Evolutionary conservation across 2,888 invertebrate genomes (phyloP).

Genomic region (Lamellibrachia satsuma): DNA sequence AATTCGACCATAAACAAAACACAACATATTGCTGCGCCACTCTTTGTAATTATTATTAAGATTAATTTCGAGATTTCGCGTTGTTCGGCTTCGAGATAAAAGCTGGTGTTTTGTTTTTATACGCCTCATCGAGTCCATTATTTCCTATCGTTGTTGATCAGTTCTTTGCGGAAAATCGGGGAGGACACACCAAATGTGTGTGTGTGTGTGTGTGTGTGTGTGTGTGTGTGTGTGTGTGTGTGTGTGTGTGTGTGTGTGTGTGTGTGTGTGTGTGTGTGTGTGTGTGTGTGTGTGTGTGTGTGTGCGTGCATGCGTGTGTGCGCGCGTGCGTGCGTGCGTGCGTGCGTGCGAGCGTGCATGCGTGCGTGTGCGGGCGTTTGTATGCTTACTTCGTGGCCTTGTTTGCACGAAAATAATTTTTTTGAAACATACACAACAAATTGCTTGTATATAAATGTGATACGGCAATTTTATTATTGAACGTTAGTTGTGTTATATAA

Average conservation of each 20-base stretch:
- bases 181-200: neutral
- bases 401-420: neutral
- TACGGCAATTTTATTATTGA: no score
- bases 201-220: neutral
- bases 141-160: neutral
- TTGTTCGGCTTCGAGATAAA: neutral
- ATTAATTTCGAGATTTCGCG: constrained; percentile 17
- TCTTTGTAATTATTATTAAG: neutral
- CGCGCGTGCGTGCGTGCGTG: no score
- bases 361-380: no score
- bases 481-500: no score
- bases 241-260: neutral
- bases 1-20: constrained; percentile 17
- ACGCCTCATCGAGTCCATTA: neutral
- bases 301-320: neutral
- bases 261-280: neutral
- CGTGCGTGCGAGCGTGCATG: no score
- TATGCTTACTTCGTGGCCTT: neutral
- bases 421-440: no score
- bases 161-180: neutral
- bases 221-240: neutral
- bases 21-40: neutral
- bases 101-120: constrained; percentile 10
- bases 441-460: no score
- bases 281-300: neutral